Evolutionary conservation across 2,888 invertebrate genomes (phyloP), one percentile per base, ranked within the genome.

Genomic region (Rhamnusium bicolor): DNA sequence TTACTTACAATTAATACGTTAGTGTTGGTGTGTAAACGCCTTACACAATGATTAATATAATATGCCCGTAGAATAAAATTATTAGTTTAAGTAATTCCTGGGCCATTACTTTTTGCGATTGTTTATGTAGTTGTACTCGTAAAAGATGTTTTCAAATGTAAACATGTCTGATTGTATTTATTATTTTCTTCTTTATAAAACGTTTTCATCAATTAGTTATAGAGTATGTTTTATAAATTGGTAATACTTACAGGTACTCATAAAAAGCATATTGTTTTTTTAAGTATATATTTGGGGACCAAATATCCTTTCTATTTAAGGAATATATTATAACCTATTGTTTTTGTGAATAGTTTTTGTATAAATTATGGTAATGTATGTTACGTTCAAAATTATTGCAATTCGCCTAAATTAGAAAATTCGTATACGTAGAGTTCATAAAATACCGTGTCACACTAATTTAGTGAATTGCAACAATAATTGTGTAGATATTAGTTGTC

Each of bases 251-350:
- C 12, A 14, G n/a, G n/a, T 40, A n/a, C 12, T 40, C 10, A 12
- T 32, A 14, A 40, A 40, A 40, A n/a, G 5, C n/a, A 40, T 10
- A 10, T 32, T 32, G 40, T 40, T 40, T 40, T n/a, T n/a, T 12
- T 40, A 19, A 12, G 19, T 53, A 53, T 53, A 19, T 18, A 46
- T 19, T 46, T 61, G 21, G 61, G 61, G 61, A 61, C 61, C 61
- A 61, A 61, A 4, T 46, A 49, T 27, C 16, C 47, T 63, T 27
- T 51, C 51, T 51, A 63, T 51, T 29, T 27, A 63, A 63, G 49
- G 61, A 61, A 60, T 47, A 61, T 61, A 46, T n/a, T n/a, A n/a
- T 61, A 62, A 51, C 21, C 47, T 62, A 47, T 62, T 62, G 62
- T 47, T 47, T 47, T 46, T 62, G 32, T 51, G 49, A 18, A 62